Percentiles rank a stretch among this genome's conserved stretches.
These are phyloP conservation scores for Mesorhabditis belari DNA, from an alignment of 2,888 invertebrate species.

Conservation along the genomic window DNA sequence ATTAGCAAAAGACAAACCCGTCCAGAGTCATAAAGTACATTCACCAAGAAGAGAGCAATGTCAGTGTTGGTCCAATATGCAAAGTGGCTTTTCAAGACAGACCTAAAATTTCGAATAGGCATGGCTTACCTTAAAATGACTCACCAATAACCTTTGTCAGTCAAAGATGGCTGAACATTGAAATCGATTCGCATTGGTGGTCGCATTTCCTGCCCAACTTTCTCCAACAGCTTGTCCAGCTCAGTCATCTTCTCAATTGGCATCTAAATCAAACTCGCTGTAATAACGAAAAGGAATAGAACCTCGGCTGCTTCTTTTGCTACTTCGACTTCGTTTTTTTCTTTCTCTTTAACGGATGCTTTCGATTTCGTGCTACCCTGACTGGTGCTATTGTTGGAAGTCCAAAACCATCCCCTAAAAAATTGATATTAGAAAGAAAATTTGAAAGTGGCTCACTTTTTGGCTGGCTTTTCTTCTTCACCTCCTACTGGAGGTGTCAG, in stretches of 20 bases:
- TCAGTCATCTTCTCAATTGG: conserved; percentile 9
- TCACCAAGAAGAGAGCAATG: conserved; percentile 35
- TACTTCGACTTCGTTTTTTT: conserved; percentile 6
- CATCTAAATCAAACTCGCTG: background rate
- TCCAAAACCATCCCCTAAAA: background rate
- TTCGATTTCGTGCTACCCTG: background rate
- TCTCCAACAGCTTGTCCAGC: conserved; percentile 10
- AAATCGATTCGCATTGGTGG: conserved; percentile 19
- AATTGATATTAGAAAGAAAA: background rate
- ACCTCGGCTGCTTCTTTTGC: background rate
- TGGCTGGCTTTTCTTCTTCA: conserved; percentile 2
- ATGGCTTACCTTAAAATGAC: background rate
- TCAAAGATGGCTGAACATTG: conserved; percentile 42
- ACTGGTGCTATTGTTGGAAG: conserved; percentile 1
- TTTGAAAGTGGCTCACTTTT: background rate
- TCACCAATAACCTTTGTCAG: conserved; percentile 46
- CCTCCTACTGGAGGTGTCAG: conserved; percentile 33
- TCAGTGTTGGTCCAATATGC: conserved; percentile 49
- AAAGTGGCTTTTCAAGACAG: conserved; percentile 47
- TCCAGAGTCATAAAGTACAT: conserved; percentile 22
- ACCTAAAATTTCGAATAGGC: conserved; percentile 9
- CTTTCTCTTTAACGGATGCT: background rate
- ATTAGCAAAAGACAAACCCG: no score
- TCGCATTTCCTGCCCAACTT: conserved; percentile 2
- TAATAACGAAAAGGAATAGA: background rate